These are phyloP conservation scores for Mimas tiliae DNA, from an alignment of 2,888 invertebrate genomes.

Conservation along the genomic window DNA sequence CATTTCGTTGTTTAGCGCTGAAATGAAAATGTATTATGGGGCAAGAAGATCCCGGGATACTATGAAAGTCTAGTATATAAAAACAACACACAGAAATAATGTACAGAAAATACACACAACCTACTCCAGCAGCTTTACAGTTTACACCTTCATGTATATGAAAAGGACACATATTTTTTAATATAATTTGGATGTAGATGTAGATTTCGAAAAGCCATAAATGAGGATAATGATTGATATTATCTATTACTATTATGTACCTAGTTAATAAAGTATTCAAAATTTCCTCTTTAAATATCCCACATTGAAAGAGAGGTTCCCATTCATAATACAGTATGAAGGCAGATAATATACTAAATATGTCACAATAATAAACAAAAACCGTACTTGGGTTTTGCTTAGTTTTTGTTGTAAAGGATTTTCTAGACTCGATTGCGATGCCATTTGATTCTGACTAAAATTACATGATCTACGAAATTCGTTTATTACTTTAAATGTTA, in stretches of 20 bases:
- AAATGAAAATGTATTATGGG: conserved; percentile 40
- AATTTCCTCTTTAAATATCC: too few relatives aligned
- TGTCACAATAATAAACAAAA: neutral
- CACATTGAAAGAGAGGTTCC: neutral
- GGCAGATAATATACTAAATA: neutral
- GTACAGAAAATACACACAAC: too few relatives aligned
- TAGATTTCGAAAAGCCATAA: too few relatives aligned
- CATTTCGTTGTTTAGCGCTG: conserved; percentile 37
- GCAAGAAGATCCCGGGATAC: conserved; percentile 33
- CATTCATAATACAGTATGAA: neutral
- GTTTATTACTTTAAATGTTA: neutral
- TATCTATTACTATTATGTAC: neutral
- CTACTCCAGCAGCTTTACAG: too few relatives aligned
- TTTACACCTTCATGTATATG: too few relatives aligned
- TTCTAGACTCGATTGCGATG: too few relatives aligned
- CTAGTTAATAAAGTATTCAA: neutral
- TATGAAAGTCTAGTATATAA: conserved; percentile 6
- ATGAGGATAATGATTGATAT: neutral
- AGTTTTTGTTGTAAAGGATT: too few relatives aligned
- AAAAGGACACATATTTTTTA: too few relatives aligned
- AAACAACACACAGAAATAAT: neutral
- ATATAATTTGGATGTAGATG: too few relatives aligned
- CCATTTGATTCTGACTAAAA: too few relatives aligned
- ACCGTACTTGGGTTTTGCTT: too few relatives aligned
- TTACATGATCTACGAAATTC: too few relatives aligned